Conservation (phyloP, 2,113 vertebrate genomes). For the Tetraodon nigroviridis region DNA sequence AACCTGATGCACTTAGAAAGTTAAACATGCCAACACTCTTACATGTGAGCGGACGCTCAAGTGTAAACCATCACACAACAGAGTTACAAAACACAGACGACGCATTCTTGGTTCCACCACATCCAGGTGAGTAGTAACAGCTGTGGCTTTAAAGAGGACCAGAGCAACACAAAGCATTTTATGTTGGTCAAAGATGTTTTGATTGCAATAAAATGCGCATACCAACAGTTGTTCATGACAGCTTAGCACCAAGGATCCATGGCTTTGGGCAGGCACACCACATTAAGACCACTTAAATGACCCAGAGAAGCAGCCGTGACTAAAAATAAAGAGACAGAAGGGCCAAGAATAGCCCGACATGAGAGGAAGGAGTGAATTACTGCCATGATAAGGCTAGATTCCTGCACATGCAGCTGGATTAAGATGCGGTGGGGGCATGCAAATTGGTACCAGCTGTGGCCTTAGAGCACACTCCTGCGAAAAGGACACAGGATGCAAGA, state of each 20-base stretch:
- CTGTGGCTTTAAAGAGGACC: conserved; percentile 31
- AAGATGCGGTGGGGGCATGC: conserved; percentile 60
- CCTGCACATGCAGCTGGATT: conserved; percentile 71
- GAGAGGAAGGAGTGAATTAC: conserved; percentile 71
- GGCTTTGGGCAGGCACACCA: conserved; percentile 49
- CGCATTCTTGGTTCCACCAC: conserved; percentile 26
- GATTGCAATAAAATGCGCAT: conserved; percentile 24
- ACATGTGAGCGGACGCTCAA: conserved; percentile 22
- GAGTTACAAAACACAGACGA: conserved; percentile 21
- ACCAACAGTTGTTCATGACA: conserved; percentile 43
- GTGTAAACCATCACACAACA: conserved; percentile 17
- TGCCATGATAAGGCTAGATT: conserved; percentile 71
- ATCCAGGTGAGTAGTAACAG: conserved; percentile 51
- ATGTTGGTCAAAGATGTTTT: conserved; percentile 22
- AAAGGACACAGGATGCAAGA: conserved; percentile 70
- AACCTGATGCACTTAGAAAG: conserved; percentile 32
- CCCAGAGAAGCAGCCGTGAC: conserved; percentile 64
- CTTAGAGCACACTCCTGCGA: conserved; percentile 69
- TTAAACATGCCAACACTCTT: conserved; percentile 29
- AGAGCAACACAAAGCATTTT: conserved; percentile 32
- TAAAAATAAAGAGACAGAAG: conserved; percentile 71
- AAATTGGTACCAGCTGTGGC: conserved; percentile 79
- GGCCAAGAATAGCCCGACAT: conserved; percentile 73
- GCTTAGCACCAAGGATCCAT: conserved; percentile 30
- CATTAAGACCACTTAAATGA: conserved; percentile 66